Evolutionary conservation across 1,140 invertebrate genomes (phyloP).

Genomic region (Scaptomyza hsui): DNA sequence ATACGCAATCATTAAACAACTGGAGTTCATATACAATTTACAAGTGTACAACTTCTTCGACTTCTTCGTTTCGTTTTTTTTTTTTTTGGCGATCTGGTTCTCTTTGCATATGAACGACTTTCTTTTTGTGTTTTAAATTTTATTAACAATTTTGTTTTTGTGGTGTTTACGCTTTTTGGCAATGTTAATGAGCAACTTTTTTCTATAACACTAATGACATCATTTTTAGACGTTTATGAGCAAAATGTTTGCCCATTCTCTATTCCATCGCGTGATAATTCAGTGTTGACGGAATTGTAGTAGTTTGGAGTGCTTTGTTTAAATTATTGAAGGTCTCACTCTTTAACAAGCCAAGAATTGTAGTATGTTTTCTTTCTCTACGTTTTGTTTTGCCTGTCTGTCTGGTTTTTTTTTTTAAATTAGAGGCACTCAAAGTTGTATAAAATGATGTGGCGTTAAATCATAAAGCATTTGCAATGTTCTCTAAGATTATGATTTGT

Average conservation of each 20-base stretch:
- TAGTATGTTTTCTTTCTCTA: neutral
- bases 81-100: neutral
- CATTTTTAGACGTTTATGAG: slow-evolving; percentile 21
- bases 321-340: slow-evolving; percentile 13
- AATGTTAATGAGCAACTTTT: slow-evolving; percentile 33
- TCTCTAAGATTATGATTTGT: neutral
- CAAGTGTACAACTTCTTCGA: neutral
- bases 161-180: slow-evolving; percentile 18
- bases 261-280: slow-evolving; percentile 6
- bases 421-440: slow-evolving; percentile 1
- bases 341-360: neutral
- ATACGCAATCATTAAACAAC: too few species aligned
- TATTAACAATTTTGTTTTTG: neutral
- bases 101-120: slow-evolving; percentile 28
- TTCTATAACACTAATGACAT: slow-evolving; percentile 39
- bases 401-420: neutral
- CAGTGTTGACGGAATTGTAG: slow-evolving; percentile 20
- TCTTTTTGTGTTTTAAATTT: slow-evolving; percentile 17
- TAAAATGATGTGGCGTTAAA: slow-evolving; percentile 13
- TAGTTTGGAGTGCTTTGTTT: slow-evolving; percentile 4
- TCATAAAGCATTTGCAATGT: slow-evolving; percentile 11
- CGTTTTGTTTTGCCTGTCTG: neutral
- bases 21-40: too few species aligned
- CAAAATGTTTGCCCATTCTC: slow-evolving; percentile 24
- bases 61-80: neutral